Conservation (phyloP, 2,113 vertebrate genomes). For the Lethenteron reissneri region DNA sequence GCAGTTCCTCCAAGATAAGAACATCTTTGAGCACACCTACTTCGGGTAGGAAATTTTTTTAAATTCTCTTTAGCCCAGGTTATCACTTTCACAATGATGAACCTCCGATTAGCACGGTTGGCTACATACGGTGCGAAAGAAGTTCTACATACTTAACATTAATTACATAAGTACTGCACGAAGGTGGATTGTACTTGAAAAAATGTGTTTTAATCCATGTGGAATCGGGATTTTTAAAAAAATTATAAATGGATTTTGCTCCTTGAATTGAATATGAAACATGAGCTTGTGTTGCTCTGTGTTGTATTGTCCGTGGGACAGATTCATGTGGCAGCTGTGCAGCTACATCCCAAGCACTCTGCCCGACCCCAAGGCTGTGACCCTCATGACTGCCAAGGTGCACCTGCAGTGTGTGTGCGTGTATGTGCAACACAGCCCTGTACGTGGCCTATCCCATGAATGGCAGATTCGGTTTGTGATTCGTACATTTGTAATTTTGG, state of each 20-base stretch:
- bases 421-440: no score
- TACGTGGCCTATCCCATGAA: no score
- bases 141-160: no score
- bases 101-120: no score
- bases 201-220: not conserved
- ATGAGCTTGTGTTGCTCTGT: slow-evolving; percentile 17
- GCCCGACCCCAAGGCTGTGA: slow-evolving; percentile 86
- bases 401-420: slow-evolving; percentile 7
- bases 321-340: slow-evolving; percentile 99
- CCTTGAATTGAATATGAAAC: slow-evolving; percentile 17
- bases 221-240: slow-evolving; percentile 16
- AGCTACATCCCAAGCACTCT: slow-evolving; percentile 94
- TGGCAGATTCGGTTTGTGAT: no score
- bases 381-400: slow-evolving; percentile 96
- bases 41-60: slow-evolving; percentile 49
- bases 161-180: no score
- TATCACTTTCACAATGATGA: no score
- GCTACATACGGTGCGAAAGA: no score
- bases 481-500: no score
- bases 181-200: no score
- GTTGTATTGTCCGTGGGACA: slow-evolving; percentile 14
- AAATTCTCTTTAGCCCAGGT: no score
- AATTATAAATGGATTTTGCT: slow-evolving; percentile 15
- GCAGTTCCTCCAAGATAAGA: slow-evolving; percentile 99
- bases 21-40: slow-evolving; percentile 97